Percentiles rank a stretch among this genome's conserved stretches.
phyloP scores from a whole-genome alignment of 1,140 invertebrate species.

The Bombus terrestris region DNA sequence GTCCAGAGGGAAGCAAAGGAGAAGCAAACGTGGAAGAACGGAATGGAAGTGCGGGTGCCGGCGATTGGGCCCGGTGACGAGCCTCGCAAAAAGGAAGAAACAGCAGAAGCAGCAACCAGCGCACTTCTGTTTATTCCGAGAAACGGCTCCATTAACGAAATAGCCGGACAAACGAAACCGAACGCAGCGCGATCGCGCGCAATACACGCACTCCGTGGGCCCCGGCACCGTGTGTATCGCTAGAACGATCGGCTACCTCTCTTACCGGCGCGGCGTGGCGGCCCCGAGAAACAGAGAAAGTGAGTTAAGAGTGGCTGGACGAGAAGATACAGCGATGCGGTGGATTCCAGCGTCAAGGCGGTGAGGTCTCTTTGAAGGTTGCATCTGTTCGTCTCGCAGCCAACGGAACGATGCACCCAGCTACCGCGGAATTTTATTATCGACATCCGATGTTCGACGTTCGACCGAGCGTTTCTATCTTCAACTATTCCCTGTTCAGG shows the following conservation, averaged over 20 bases:
- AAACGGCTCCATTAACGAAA: conserved; percentile 74
- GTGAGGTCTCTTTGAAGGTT: conserved; percentile 52
- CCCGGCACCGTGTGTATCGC: conserved; percentile 50
- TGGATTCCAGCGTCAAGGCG: conserved; percentile 50
- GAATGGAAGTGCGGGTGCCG: conserved; percentile 33
- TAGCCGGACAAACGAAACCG: conserved; percentile 66
- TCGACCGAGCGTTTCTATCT: not conserved
- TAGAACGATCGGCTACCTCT: conserved; percentile 63
- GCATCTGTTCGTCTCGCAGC: conserved; percentile 25
- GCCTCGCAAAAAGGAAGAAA: conserved; percentile 53
- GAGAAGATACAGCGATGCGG: conserved; percentile 48
- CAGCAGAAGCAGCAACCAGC: not conserved
- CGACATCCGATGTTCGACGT: not conserved
- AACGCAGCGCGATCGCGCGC: conserved; percentile 51
- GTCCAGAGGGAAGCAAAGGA: not conserved
- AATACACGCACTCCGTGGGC: conserved; percentile 25
- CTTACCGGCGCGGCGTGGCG: conserved; percentile 23
- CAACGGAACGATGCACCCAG: not conserved
- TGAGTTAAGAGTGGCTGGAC: conserved; percentile 30
- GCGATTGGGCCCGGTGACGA: conserved; percentile 59
- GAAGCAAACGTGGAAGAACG: not conserved
- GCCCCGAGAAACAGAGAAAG: conserved; percentile 40
- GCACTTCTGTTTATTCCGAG: conserved; percentile 68
- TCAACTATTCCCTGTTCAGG: not conserved
- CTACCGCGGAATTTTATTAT: conserved; percentile 34